These are phyloP conservation scores for Nannospalax galili DNA, from an alignment of 2,113 vertebrate species.

Conservation along the genomic window DNA sequence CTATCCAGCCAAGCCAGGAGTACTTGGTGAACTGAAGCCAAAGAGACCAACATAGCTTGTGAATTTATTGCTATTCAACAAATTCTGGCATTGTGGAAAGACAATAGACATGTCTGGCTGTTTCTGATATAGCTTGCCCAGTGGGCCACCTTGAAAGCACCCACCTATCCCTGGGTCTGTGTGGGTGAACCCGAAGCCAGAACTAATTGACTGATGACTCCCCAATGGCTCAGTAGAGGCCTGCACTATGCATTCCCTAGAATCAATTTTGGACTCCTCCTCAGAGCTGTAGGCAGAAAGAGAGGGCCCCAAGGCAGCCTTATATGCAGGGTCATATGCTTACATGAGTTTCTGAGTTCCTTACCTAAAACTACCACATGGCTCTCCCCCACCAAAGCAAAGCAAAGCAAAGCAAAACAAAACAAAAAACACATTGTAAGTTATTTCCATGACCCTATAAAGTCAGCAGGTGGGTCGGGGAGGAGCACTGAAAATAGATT, in stretches of 20 bases:
- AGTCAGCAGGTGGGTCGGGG: not conserved
- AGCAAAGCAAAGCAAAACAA: not conserved
- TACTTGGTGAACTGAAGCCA: not conserved
- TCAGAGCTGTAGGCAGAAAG: accelerated
- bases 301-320: not conserved
- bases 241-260: not conserved
- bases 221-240: accelerated
- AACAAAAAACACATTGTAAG: not conserved
- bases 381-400: not conserved
- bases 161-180: not conserved
- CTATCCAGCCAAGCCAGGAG: not conserved
- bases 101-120: not conserved
- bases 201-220: not conserved
- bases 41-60: not conserved
- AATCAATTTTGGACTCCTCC: not conserved
- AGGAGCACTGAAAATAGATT: accelerated
- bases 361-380: not conserved
- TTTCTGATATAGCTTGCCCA: not conserved
- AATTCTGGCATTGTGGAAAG: not conserved
- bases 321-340: accelerated
- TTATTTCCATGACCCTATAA: not conserved
- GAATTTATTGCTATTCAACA: not conserved
- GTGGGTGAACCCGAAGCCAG: not conserved
- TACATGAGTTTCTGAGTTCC: not conserved
- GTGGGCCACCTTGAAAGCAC: too few species aligned